phyloP scores from a whole-genome alignment of 2,888 invertebrate genomes.

The Gandaritis pyraliata region DNA sequence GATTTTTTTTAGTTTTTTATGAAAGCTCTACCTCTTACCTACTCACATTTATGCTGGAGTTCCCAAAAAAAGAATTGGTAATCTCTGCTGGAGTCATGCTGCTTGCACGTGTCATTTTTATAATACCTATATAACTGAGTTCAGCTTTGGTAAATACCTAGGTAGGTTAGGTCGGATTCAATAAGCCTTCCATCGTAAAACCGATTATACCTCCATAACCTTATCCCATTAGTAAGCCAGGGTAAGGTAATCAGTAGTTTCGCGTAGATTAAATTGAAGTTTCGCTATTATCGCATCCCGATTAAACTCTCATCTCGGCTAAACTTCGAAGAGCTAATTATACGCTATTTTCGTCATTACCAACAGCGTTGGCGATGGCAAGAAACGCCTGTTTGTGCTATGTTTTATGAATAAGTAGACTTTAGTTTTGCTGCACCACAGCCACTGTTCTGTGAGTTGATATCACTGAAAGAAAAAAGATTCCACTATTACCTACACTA shows the following conservation, averaged over 20 bases:
- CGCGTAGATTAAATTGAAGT: conserved; percentile 31
- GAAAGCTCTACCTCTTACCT: too few relatives aligned
- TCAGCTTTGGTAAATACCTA: neutral
- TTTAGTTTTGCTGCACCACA: neutral
- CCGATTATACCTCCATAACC: conserved; percentile 5
- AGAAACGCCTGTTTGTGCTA: conserved; percentile 12
- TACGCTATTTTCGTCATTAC: conserved; percentile 6
- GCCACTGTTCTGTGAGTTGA: too few relatives aligned
- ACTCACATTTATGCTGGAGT: too few relatives aligned
- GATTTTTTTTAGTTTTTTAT: too few relatives aligned
- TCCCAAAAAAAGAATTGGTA: too few relatives aligned
- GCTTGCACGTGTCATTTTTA: too few relatives aligned
- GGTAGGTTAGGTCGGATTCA: neutral
- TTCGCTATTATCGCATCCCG: conserved; percentile 37
- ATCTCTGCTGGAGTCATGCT: too few relatives aligned
- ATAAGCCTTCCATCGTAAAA: conserved; percentile 5
- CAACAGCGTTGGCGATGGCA: conserved; percentile 1
- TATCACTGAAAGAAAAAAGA: too few relatives aligned
- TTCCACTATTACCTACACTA: too few relatives aligned
- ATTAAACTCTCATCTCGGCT: conserved; percentile 43
- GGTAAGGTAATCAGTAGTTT: conserved; percentile 31
- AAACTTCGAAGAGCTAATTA: conserved; percentile 43
- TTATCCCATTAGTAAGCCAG: conserved; percentile 21
- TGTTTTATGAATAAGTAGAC: neutral
- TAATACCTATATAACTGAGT: too few relatives aligned